Percentiles rank a stretch among this genome's conserved stretches.
These are phyloP conservation scores for Lasiommata megera DNA, from an alignment of 2,888 invertebrate species.

Conservation along the genomic window DNA sequence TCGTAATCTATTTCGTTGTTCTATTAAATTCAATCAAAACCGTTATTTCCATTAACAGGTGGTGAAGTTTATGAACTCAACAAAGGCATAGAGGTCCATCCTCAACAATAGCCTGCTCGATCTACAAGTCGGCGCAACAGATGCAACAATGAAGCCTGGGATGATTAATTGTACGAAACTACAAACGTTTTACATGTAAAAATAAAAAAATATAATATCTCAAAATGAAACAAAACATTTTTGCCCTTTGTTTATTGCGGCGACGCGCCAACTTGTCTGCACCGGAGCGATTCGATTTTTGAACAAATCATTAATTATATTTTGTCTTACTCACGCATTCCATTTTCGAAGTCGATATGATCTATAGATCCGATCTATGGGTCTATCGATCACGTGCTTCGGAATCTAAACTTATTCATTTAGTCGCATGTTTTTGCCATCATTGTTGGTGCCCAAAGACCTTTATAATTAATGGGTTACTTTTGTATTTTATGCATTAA, in stretches of 20 bases:
- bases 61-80: slow-evolving; percentile 55
- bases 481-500: neutral
- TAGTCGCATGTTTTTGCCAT: slow-evolving; percentile 75
- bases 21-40: slow-evolving; percentile 32
- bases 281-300: slow-evolving; percentile 76
- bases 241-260: slow-evolving; percentile 76
- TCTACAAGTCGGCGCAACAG: slow-evolving; percentile 66
- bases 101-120: slow-evolving; percentile 59
- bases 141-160: slow-evolving; percentile 68
- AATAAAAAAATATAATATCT: slow-evolving; percentile 53
- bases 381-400: slow-evolving; percentile 77
- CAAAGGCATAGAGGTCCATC: slow-evolving; percentile 55
- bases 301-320: slow-evolving; percentile 79
- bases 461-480: slow-evolving; percentile 25
- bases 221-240: slow-evolving; percentile 63
- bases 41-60: slow-evolving; percentile 60
- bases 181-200: slow-evolving; percentile 68
- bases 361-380: slow-evolving; percentile 79
- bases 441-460: slow-evolving; percentile 26
- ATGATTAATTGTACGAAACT: slow-evolving; percentile 73
- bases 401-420: slow-evolving; percentile 79
- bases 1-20: slow-evolving; percentile 29
- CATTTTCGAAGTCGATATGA: slow-evolving; percentile 78
- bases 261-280: slow-evolving; percentile 81
- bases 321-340: slow-evolving; percentile 82